phyloP scores from a whole-genome alignment of 2,113 vertebrate genomes.

The Galbula dea region DNA sequence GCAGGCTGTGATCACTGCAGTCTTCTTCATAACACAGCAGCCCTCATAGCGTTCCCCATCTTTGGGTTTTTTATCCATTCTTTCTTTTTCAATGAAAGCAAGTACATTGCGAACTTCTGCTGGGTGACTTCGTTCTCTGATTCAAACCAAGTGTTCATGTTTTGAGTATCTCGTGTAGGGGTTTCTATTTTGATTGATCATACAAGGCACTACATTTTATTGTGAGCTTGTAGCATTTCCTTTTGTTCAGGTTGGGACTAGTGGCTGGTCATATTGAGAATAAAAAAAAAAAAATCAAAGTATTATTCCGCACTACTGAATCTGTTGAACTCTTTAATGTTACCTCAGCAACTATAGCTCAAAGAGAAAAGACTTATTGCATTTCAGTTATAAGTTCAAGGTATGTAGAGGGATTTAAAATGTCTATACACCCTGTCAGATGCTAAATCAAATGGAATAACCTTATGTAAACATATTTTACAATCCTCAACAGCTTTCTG shows the following conservation, averaged over 20 bases:
- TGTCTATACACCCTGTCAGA: slow-evolving; percentile 44
- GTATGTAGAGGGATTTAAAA: slow-evolving; percentile 28
- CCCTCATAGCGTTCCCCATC: neutral
- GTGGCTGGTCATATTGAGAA: neutral
- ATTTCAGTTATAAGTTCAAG: slow-evolving; percentile 29
- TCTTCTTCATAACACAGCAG: neutral
- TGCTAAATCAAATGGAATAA: slow-evolving; percentile 55
- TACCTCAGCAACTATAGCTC: neutral
- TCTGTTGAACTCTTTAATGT: neutral
- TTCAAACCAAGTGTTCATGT: neutral
- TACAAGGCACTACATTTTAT: neutral
- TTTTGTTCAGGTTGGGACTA: neutral
- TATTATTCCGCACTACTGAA: slow-evolving; percentile 20
- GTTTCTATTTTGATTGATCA: neutral
- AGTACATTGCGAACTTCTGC: neutral
- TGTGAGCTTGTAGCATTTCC: neutral
- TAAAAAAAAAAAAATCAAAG: neutral
- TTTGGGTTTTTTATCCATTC: neutral
- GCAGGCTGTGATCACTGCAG: neutral
- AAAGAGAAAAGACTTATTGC: neutral
- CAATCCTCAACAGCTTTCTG: slow-evolving; percentile 17
- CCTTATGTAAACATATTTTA: slow-evolving; percentile 27
- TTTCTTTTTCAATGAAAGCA: neutral
- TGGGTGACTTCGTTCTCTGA: neutral
- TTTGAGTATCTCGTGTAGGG: rapidly evolving